phyloP scores from a whole-genome alignment of 2,888 invertebrate species.

The Lagria hirta region DNA sequence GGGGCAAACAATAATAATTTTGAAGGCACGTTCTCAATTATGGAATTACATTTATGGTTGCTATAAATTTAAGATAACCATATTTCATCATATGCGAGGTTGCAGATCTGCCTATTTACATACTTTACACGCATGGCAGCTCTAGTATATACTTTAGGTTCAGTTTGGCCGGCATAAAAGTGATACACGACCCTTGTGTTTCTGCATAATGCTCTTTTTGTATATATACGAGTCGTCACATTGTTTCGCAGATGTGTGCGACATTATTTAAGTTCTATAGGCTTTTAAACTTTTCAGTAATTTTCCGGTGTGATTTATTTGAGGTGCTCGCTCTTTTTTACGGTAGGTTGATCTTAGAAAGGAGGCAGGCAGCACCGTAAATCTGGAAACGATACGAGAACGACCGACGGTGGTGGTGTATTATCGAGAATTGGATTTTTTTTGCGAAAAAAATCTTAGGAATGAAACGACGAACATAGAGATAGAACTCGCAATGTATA shows the following conservation, averaged over 20 bases:
- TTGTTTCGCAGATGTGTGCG: conserved; percentile 40
- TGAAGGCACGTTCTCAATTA: conserved; percentile 5
- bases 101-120: conserved; percentile 47
- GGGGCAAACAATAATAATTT: conserved; percentile 4
- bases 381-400: conserved; percentile 4
- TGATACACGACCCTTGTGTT: conserved; percentile 46
- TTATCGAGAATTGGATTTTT: conserved; percentile 9
- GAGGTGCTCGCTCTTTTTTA: conserved; percentile 13
- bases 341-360: conserved; percentile 8
- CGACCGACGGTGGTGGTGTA: no score
- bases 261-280: conserved; percentile 13
- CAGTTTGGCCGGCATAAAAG: conserved; percentile 48
- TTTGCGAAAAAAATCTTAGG: conserved; percentile 1
- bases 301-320: conserved; percentile 22
- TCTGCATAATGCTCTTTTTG: conserved; percentile 42
- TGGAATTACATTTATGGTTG: conserved; percentile 18
- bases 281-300: conserved; percentile 25
- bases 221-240: conserved; percentile 42
- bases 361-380: conserved; percentile 4
- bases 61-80: conserved; percentile 26
- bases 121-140: conserved; percentile 48
- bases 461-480: conserved; percentile 19
- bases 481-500: conserved; percentile 40
- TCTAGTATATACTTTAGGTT: conserved; percentile 45
- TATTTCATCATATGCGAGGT: conserved; percentile 37